A percentile compares a stretch with the other conserved stretches of the same genome.
These are phyloP conservation scores for Aphrophora alni DNA, from an alignment of 2,888 invertebrate genomes.

Conservation along the genomic window DNA sequence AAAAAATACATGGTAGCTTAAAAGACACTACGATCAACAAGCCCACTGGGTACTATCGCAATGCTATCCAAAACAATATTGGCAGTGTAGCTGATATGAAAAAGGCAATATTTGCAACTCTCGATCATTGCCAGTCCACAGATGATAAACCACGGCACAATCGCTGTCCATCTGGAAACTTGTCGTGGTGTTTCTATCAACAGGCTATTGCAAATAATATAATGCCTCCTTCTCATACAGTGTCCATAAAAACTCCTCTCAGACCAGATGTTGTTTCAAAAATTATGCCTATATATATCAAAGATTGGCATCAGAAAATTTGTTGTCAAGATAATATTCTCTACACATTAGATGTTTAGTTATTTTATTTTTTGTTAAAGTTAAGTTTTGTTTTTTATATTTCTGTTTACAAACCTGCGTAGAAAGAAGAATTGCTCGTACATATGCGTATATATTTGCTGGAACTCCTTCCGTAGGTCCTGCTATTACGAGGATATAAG, in stretches of 20 bases:
- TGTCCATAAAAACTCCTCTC: neutral
- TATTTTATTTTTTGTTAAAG: too few relatives aligned
- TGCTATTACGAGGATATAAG: conserved; percentile 84
- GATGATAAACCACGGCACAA: neutral
- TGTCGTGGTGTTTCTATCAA: neutral
- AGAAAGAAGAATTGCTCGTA: conserved; percentile 84
- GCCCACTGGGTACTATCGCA: neutral
- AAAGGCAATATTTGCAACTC: neutral
- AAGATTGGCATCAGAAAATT: neutral
- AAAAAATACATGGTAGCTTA: neutral
- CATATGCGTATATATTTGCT: conserved; percentile 77
- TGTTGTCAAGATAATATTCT: too few relatives aligned
- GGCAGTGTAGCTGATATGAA: neutral
- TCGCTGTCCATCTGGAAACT: neutral
- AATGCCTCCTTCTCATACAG: neutral
- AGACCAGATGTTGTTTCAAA: conserved; percentile 6
- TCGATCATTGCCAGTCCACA: neutral
- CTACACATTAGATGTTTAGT: too few relatives aligned
- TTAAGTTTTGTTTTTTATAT: too few relatives aligned
- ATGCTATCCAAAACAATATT: neutral
- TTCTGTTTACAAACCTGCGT: conserved; percentile 84
- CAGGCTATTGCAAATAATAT: neutral
- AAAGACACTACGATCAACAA: neutral
- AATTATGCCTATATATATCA: conserved; percentile 3
- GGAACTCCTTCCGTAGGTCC: conserved; percentile 80